Evolutionary conservation across 2,113 vertebrate species (phyloP), one percentile per base, ranked within the genome.

Genomic region (Nesoenas mayeri): DNA sequence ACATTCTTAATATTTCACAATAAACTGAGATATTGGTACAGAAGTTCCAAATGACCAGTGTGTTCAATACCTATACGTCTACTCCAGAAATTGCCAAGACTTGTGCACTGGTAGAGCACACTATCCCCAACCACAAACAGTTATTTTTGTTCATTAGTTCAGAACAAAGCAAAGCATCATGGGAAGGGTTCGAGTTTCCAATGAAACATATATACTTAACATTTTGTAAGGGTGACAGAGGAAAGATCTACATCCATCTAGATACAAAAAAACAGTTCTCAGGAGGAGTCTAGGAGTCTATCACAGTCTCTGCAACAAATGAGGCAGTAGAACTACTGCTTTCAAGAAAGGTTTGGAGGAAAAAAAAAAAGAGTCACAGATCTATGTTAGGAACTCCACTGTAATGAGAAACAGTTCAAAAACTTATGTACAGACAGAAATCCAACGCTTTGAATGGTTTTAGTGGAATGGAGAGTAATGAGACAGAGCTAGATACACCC

Each of bases 81-180:
- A 51, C 31, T 38, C 26, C 67, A 67, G 79, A 75, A 85, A 71
- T 1, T 74, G 22, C 8, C 21, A 47, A 12, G 61, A 84, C 11
- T 77, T 65, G 13, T 25, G 50, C 34, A 36, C 3, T 44, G 8
- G 48, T 69, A 67, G 11, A 34, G 8, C 54, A 79, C 12, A 53
- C 2, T 9, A 44, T 11, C 13, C 32, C 5, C 2, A 16, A 34
- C 2, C 24, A 64, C 29, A 54, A 60, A 51, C 1, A 1, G 2
- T 10, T 31, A 3, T 8, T 19, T 61, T 60, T 67, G 24, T 10
- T 56, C 38, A 44, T 24, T 51, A 69, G 26, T 50, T 65, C 79
- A 88, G 16, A 85, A 88, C 6, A 94, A 85, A 90, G 10, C 12
- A 91, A 74, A 56, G 14, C 5, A 56, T 36, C 67, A 71, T 48